Conservation (phyloP, 2,888 invertebrate genomes). For the Tetanocera ferruginea region DNA sequence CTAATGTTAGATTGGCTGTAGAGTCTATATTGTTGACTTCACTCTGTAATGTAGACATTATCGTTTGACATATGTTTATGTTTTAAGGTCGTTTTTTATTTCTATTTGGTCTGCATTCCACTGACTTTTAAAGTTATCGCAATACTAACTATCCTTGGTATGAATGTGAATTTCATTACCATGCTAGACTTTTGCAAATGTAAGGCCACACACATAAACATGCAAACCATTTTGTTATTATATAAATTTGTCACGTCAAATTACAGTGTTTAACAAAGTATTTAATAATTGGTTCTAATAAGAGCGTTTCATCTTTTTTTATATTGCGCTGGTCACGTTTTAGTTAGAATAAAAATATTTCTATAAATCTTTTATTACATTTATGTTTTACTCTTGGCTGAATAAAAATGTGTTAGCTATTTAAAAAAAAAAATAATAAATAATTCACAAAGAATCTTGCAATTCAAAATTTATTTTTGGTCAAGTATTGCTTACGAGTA, state of each 20-base stretch:
- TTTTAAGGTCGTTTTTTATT: too few relatives aligned
- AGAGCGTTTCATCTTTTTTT: neutral
- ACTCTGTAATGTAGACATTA: neutral
- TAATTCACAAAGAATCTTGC: too few relatives aligned
- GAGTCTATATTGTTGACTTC: conserved; percentile 2
- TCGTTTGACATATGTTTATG: neutral
- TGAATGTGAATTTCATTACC: too few relatives aligned
- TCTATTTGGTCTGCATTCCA: too few relatives aligned
- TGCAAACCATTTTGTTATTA: neutral
- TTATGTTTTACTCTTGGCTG: too few relatives aligned
- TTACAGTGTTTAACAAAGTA: neutral
- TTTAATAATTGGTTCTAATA: neutral
- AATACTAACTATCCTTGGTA: neutral
- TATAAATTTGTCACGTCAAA: neutral
- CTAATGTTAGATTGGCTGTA: conserved; percentile 56
- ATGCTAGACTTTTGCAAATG: neutral
- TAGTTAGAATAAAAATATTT: too few relatives aligned
- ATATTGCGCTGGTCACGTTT: too few relatives aligned
- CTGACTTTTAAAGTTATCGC: neutral
- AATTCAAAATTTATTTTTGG: too few relatives aligned
- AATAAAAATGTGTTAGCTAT: too few relatives aligned
- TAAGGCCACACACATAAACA: neutral
- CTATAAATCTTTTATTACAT: too few relatives aligned
- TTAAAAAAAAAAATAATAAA: too few relatives aligned
- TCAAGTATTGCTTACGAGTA: too few relatives aligned